Conservation (phyloP, 2,113 vertebrate species). For the Fulmarus glacialis region DNA sequence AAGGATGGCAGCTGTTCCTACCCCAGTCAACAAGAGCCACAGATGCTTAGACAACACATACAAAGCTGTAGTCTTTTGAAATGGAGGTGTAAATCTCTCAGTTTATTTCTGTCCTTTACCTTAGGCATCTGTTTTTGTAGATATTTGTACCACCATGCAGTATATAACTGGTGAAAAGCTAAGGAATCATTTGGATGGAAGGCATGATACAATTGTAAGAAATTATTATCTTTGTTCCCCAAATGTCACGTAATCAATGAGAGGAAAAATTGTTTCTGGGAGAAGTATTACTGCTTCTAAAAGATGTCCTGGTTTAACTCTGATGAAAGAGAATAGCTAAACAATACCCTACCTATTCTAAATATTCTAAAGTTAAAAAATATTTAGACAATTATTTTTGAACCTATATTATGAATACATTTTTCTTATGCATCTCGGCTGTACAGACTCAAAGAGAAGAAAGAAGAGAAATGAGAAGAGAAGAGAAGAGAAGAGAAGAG, state of each 20-base stretch:
- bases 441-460: neutral
- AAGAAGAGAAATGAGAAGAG: too few relatives aligned
- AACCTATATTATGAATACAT: neutral
- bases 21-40: neutral
- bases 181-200: neutral
- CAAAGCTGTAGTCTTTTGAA: neutral
- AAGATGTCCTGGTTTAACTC: neutral
- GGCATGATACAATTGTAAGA: neutral
- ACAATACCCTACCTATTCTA: neutral
- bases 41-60: neutral
- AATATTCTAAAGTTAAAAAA: neutral
- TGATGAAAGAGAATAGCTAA: neutral
- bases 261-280: neutral
- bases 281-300: neutral
- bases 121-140: neutral
- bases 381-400: neutral
- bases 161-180: neutral
- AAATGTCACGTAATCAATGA: neutral
- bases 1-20: neutral
- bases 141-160: neutral
- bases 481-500: rapidly evolving
- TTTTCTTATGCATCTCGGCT: neutral
- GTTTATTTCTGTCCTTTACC: neutral
- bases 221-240: neutral
- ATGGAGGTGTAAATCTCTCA: neutral